Conservation (phyloP, 2,797 vertebrate species). For the Melanotaenia trifasciata region DNA sequence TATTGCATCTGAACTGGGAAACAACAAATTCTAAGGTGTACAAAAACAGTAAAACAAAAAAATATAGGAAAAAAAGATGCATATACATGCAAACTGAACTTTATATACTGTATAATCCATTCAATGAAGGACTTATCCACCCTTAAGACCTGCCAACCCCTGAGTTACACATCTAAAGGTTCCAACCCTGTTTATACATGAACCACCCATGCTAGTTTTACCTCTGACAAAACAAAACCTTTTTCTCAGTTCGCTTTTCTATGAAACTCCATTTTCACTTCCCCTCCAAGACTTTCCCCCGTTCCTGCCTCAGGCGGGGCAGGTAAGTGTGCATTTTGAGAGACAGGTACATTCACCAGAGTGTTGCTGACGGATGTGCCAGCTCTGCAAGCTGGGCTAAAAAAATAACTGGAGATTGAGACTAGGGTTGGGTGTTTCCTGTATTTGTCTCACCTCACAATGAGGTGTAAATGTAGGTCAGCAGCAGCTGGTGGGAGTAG, state of each 20-base stretch:
- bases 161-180: conserved; percentile 44
- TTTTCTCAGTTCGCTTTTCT: conserved; percentile 28
- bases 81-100: background rate
- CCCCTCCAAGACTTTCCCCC: conserved; percentile 7
- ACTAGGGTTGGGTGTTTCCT: conserved; percentile 57
- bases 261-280: conserved; percentile 27
- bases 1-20: background rate
- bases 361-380: conserved; percentile 40
- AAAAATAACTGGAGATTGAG: conserved; percentile 53
- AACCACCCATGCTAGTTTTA: conserved; percentile 62
- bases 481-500: conserved; percentile 23
- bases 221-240: conserved; percentile 46
- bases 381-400: conserved; percentile 34
- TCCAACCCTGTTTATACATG: conserved; percentile 60
- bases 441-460: conserved; percentile 65
- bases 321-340: conserved; percentile 24
- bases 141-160: conserved; percentile 33
- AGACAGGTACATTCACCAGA: conserved; percentile 53
- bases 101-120: conserved; percentile 2
- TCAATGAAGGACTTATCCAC: conserved; percentile 28
- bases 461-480: conserved; percentile 56
- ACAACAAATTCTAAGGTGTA: background rate
- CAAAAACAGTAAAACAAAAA: background rate
- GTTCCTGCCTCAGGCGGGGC: conserved; percentile 23
- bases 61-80: background rate